A percentile compares a stretch with the other conserved stretches of the same genome.
phyloP scores from a whole-genome alignment of 2,113 vertebrate species.

The Pelusios castaneus region DNA sequence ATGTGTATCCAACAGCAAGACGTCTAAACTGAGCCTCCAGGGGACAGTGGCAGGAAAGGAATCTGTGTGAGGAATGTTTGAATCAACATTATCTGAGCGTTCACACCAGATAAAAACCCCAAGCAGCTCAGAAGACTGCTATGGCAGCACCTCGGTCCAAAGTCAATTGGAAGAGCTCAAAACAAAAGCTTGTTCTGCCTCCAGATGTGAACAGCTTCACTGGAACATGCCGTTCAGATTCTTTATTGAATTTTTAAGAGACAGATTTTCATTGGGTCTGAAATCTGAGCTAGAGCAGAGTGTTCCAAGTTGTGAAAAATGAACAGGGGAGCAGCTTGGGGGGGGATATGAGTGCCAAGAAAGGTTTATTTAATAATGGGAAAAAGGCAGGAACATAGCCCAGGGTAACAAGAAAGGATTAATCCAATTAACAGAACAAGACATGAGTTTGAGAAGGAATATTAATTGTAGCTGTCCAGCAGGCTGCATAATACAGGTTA shows the following conservation, averaged over 20 bases:
- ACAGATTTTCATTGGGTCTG: constrained; percentile 49
- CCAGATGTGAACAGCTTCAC: constrained; percentile 38
- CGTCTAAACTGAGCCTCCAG: background rate
- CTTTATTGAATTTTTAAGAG: constrained; percentile 65
- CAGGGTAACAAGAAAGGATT: constrained; percentile 40
- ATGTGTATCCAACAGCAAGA: background rate
- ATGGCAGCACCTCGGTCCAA: constrained; percentile 15
- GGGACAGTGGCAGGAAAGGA: background rate
- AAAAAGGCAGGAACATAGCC: constrained; percentile 54
- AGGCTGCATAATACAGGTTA: constrained; percentile 22
- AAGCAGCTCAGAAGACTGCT: background rate
- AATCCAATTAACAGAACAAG: constrained; percentile 49
- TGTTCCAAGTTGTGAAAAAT: constrained; percentile 57
- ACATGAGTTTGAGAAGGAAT: constrained; percentile 31
- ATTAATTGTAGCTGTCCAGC: constrained; percentile 52
- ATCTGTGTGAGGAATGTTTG: background rate
- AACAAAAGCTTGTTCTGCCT: constrained; percentile 50
- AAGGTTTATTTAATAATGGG: constrained; percentile 59
- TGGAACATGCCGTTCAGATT: constrained; percentile 46
- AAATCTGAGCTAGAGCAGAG: constrained; percentile 62
- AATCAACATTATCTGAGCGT: background rate
- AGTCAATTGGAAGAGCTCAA: constrained; percentile 35
- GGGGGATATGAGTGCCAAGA: constrained; percentile 40
- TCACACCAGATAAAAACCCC: background rate
- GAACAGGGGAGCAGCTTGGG: constrained; percentile 28